A percentile compares a stretch with the other conserved stretches of the same genome.
phyloP scores from a whole-genome alignment of 1,140 invertebrate genomes.

The Anoplophora glabripennis region DNA sequence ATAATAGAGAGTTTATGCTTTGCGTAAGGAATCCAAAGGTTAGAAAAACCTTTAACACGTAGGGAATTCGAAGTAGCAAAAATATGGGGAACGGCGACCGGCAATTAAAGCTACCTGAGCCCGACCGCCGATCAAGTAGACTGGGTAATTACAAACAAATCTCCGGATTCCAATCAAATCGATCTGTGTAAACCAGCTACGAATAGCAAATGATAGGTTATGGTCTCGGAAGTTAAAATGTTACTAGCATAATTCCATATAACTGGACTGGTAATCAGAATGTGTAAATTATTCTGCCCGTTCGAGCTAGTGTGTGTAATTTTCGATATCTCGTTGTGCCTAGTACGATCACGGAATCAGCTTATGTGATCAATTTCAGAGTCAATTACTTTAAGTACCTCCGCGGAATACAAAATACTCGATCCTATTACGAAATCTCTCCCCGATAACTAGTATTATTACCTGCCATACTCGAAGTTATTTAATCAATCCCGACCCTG shows the following conservation, averaged over 20 bases:
- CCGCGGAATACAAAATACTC: conserved; percentile 6
- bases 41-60: no score
- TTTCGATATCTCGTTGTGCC: conserved; percentile 40
- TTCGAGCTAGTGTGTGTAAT: conserved; percentile 32
- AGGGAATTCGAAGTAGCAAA: no score
- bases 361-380: conserved; percentile 40
- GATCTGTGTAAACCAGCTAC: conserved; percentile 37
- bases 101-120: conserved; percentile 38
- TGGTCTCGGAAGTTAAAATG: conserved; percentile 44
- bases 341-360: conserved; percentile 39
- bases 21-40: no score
- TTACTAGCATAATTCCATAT: conserved; percentile 42
- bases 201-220: conserved; percentile 42
- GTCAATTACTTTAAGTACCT: conserved; percentile 28
- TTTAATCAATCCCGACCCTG: conserved; percentile 8
- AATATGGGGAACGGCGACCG: no score
- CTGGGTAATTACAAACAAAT: conserved; percentile 36
- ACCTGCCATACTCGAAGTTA: background rate
- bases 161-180: conserved; percentile 42
- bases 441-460: conserved; percentile 11
- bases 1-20: no score
- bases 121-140: conserved; percentile 21
- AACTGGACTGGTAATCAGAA: conserved; percentile 44
- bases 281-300: conserved; percentile 41
- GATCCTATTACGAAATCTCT: conserved; percentile 4